These are phyloP conservation scores for Elephantulus edwardii DNA, from an alignment of 2,113 vertebrate genomes.

Conservation along the genomic window DNA sequence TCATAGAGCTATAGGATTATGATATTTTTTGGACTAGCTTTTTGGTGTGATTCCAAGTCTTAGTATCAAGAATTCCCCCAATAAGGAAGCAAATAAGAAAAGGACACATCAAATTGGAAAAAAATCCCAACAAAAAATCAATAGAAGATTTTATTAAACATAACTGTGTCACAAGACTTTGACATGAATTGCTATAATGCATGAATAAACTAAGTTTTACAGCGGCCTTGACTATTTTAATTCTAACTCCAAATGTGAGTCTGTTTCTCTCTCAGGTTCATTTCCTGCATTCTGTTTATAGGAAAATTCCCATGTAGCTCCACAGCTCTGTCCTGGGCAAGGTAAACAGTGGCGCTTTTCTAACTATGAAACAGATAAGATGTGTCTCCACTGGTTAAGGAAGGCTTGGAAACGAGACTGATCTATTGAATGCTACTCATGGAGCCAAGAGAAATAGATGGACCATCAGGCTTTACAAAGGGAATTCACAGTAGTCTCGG, in stretches of 20 bases:
- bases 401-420: slow-evolving; percentile 30
- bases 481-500: slow-evolving; percentile 65
- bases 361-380: slow-evolving; percentile 41
- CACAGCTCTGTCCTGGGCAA: slow-evolving; percentile 15
- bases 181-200: neutral
- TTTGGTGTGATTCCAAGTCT: neutral
- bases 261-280: neutral
- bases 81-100: neutral
- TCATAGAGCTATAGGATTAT: no score
- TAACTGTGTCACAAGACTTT: neutral
- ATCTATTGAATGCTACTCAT: neutral
- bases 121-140: slow-evolving; percentile 17
- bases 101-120: slow-evolving; percentile 3
- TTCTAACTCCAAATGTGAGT: neutral
- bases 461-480: slow-evolving; percentile 54
- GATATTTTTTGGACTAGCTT: neutral
- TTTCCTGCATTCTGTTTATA: neutral
- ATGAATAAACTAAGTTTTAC: neutral
- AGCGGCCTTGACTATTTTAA: neutral
- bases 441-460: slow-evolving; percentile 67
- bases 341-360: slow-evolving; percentile 54
- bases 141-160: neutral
- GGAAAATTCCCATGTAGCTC: slow-evolving; percentile 42
- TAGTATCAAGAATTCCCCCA: slow-evolving; percentile 16
- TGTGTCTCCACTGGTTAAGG: neutral